Evolutionary conservation across 2,797 vertebrate species (phyloP).

Genomic region (Zalophus californianus): DNA sequence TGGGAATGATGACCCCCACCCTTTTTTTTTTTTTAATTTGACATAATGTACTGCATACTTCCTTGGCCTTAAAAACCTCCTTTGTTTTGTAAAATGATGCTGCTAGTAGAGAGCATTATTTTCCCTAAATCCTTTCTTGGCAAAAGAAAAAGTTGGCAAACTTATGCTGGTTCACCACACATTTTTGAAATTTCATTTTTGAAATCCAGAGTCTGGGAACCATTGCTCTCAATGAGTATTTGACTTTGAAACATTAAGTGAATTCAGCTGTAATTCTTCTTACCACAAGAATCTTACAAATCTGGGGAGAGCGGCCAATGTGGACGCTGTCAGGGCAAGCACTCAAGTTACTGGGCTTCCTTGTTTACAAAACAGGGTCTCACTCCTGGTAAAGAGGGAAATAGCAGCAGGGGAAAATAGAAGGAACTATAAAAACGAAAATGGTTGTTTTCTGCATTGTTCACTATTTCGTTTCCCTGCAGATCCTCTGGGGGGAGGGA

Average conservation of each 20-base stretch:
- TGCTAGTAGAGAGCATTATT: constrained; percentile 31
- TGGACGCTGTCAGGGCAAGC: background rate
- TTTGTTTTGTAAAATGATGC: constrained; percentile 46
- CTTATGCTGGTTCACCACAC: background rate
- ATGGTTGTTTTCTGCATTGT: background rate
- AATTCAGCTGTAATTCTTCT: constrained; percentile 49
- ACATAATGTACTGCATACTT: background rate
- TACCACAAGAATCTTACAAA: constrained; percentile 73
- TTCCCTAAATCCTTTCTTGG: constrained; percentile 49
- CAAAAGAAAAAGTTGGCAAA: constrained; percentile 46
- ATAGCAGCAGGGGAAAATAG: background rate
- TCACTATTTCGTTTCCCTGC: background rate
- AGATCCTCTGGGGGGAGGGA: background rate
- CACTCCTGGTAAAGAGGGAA: background rate
- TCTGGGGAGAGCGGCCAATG: constrained; percentile 52
- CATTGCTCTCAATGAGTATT: constrained; percentile 37
- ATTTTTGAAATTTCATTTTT: constrained; percentile 68
- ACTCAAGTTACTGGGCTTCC: constrained; percentile 3
- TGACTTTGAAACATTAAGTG: constrained; percentile 38
- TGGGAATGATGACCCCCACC: background rate
- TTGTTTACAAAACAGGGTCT: constrained; percentile 38
- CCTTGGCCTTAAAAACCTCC: background rate
- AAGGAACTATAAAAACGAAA: background rate
- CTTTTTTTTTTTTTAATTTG: background rate
- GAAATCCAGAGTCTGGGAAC: constrained; percentile 41